A percentile compares a stretch with the other conserved stretches of the same genome.
Conservation (phyloP, 2,797 vertebrate species). For the Acrossocheilus wenchowensis region DNA sequence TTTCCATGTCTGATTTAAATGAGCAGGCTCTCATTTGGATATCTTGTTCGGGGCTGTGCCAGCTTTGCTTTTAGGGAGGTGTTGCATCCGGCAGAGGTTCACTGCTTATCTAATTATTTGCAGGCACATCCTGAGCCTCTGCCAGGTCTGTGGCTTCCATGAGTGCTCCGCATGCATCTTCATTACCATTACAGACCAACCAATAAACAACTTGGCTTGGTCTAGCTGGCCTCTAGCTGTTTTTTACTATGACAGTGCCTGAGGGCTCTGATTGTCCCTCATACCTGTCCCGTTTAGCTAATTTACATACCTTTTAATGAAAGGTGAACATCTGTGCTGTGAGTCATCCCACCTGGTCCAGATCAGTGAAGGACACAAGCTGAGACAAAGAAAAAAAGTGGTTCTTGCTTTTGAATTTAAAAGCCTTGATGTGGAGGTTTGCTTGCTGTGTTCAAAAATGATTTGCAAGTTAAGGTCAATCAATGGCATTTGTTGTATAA, state of each 20-base stretch:
- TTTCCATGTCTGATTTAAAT: constrained; percentile 35
- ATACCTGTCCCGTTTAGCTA: neutral
- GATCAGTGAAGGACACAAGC: constrained; percentile 40
- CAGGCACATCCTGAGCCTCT: constrained; percentile 9
- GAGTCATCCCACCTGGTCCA: constrained; percentile 42
- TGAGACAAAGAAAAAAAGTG: constrained; percentile 8
- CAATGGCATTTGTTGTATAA: neutral
- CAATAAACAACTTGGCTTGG: constrained; percentile 40
- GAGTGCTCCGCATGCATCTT: constrained; percentile 40
- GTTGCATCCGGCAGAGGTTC: neutral
- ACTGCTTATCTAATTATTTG: constrained; percentile 47
- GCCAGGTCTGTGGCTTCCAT: constrained; percentile 26
- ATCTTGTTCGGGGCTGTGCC: neutral
- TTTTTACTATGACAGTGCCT: neutral
- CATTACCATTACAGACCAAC: constrained; percentile 41
- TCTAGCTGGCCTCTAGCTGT: neutral
- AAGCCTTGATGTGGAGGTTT: neutral
- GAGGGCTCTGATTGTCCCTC: constrained; percentile 8
- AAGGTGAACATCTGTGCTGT: constrained; percentile 45
- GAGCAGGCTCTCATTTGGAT: constrained; percentile 9
- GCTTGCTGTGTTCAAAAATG: neutral
- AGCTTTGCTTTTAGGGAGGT: constrained; percentile 33
- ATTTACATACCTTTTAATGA: constrained; percentile 44
- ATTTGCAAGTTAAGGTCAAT: neutral
- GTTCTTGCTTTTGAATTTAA: neutral